Conservation (phyloP, 2,113 vertebrate species). For the Pheucticus melanocephalus region DNA sequence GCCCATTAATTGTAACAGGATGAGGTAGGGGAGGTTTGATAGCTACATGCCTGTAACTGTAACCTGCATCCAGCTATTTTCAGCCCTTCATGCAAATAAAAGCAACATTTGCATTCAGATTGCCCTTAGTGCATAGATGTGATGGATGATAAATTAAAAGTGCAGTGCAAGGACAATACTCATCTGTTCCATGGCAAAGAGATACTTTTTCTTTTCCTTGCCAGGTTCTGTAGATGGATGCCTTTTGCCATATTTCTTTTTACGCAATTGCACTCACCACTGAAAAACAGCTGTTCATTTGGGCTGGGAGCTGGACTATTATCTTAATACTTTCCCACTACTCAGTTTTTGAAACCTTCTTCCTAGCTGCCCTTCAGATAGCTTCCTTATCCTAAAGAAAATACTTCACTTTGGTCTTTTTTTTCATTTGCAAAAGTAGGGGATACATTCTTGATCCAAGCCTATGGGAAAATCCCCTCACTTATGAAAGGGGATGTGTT, state of each 20-base stretch:
- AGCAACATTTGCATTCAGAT: slow-evolving; percentile 28
- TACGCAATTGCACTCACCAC: background rate
- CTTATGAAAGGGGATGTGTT: background rate
- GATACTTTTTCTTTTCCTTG: background rate
- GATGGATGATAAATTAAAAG: background rate
- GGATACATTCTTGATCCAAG: background rate
- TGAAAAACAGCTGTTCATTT: background rate
- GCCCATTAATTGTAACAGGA: slow-evolving; percentile 43
- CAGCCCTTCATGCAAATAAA: slow-evolving; percentile 18
- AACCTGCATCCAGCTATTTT: slow-evolving; percentile 46
- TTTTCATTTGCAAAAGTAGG: background rate
- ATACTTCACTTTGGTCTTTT: background rate
- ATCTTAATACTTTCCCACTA: background rate
- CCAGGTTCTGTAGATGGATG: background rate
- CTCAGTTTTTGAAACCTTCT: background rate
- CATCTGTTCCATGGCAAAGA: background rate
- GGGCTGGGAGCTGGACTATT: background rate
- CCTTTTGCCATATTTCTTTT: background rate
- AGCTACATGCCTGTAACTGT: background rate
- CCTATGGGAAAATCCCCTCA: background rate
- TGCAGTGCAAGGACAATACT: background rate
- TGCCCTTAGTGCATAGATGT: slow-evolving; percentile 6
- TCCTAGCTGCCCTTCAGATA: background rate
- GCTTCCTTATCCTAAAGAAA: background rate
- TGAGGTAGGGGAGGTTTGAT: background rate